These are phyloP conservation scores for Gallirallus australis DNA, from an alignment of 2,797 vertebrate species.

Conservation along the genomic window DNA sequence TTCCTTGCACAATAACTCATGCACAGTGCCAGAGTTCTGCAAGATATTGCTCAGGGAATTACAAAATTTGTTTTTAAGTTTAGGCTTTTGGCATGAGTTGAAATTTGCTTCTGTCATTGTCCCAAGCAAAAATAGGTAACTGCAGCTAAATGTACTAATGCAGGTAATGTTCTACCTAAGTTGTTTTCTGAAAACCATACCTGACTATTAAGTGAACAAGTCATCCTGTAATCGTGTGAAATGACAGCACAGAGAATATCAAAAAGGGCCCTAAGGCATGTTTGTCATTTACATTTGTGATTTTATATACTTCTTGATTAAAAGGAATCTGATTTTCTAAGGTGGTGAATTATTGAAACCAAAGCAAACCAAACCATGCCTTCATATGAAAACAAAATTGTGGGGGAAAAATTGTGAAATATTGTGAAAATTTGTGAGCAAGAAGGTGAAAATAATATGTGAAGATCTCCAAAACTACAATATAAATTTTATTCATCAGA, in stretches of 20 bases:
- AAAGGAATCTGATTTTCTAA: not conserved
- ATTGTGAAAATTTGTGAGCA: too few species aligned
- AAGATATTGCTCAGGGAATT: not conserved
- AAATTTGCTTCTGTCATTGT: not conserved
- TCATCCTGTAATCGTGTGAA: not conserved
- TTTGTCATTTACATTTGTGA: not conserved
- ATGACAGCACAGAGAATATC: not conserved
- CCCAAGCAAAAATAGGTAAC: not conserved
- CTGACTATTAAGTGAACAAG: not conserved
- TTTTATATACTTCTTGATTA: not conserved
- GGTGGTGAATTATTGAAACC: not conserved
- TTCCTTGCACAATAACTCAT: not conserved
- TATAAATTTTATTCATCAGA: not conserved
- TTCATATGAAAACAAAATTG: not conserved
- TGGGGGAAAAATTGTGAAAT: not conserved
- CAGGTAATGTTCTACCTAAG: not conserved
- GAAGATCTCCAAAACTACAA: not conserved
- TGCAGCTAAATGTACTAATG: not conserved
- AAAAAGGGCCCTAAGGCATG: not conserved
- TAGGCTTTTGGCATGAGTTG: not conserved
- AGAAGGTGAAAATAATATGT: not conserved
- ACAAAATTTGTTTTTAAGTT: not conserved
- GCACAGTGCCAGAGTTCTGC: not conserved
- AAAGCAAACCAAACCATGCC: fast-evolving
- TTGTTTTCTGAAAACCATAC: not conserved